Evolutionary conservation across 2,888 invertebrate genomes (phyloP), one percentile per base, ranked within the genome.

Genomic region (Coenonympha glycerion): DNA sequence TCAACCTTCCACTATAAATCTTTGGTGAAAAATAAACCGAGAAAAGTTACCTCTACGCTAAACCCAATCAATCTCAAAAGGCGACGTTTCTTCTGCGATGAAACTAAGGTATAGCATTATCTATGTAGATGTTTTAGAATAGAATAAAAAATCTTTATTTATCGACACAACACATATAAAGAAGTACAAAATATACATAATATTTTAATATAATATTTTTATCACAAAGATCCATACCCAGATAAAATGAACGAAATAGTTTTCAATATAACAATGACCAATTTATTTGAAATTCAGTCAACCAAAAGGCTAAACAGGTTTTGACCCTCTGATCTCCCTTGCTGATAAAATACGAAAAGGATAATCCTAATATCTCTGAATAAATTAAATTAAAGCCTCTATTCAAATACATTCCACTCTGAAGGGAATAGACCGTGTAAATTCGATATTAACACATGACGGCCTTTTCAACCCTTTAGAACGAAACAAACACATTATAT

Each of bases 291-390:
- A 37, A 52, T 30, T 52, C 40, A 46, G 24, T 47, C 42, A 49
- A 42, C 49, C 45, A 33, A 41, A 40, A 52, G 36, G 44, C 28
- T 49, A 49, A 55, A 49, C 37, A 49, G 41, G 48, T 49, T 39
- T 52, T 46, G 52, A 52, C 52, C 52, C 55, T 49, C 33, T 42
- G 52, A 55, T 55, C 49, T 46, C 52, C 36, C 46, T 26, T 36
- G 28, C 44, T 47, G 52, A 55, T 55, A 55, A 55, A 49, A 53
- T 49, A 42, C 46, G 46, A 52, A 49, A 45, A 52, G 55, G 55
- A 55, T 55, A 45, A 55, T 55, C 55, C 52, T 52, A 48, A 49
- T 52, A 52, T 36, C 46, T 46, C 41, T 49, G 52, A 55, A 55
- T 55, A 47, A 49, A 55, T 55, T 55, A 52, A 55, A 52, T 52